Conservation (phyloP, 2,113 vertebrate genomes). For the Polypterus senegalus region DNA sequence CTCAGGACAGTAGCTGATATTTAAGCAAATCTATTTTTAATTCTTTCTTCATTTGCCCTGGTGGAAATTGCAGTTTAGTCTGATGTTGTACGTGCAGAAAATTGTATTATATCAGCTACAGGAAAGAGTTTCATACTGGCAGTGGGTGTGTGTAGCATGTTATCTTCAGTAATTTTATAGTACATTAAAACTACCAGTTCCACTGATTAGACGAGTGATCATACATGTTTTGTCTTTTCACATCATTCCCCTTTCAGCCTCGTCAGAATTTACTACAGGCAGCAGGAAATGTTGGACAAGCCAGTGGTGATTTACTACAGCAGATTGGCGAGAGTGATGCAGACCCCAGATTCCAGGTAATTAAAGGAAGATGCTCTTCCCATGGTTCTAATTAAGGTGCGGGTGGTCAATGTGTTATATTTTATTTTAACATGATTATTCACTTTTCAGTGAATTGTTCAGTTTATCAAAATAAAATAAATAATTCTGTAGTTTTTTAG, state of each 20-base stretch:
- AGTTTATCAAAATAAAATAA: too few species aligned
- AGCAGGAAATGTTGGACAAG: constrained; percentile 85
- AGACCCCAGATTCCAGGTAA: constrained; percentile 87
- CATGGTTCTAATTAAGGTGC: too few species aligned
- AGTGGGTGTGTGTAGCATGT: not conserved
- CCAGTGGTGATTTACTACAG: constrained; percentile 84
- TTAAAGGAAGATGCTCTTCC: constrained; percentile 1
- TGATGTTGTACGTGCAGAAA: not conserved
- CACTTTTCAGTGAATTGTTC: too few species aligned
- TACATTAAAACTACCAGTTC: too few species aligned
- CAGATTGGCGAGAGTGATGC: constrained; percentile 89
- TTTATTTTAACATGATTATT: too few species aligned
- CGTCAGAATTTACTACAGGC: constrained; percentile 90
- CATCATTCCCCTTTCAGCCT: constrained; percentile 50
- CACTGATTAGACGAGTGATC: not conserved
- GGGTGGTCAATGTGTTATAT: too few species aligned
- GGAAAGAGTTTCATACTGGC: not conserved
- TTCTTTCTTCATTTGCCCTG: too few species aligned
- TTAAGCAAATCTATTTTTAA: too few species aligned
- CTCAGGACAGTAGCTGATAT: too few species aligned
- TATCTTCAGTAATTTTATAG: not conserved
- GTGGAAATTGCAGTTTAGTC: too few species aligned
- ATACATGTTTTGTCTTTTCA: constrained; percentile 6
- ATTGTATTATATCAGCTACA: not conserved
- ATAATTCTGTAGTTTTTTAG: too few species aligned